Base-by-base conservation (phyloP, 1,140 invertebrate species). In the Cydia fagiglandana region DNA sequence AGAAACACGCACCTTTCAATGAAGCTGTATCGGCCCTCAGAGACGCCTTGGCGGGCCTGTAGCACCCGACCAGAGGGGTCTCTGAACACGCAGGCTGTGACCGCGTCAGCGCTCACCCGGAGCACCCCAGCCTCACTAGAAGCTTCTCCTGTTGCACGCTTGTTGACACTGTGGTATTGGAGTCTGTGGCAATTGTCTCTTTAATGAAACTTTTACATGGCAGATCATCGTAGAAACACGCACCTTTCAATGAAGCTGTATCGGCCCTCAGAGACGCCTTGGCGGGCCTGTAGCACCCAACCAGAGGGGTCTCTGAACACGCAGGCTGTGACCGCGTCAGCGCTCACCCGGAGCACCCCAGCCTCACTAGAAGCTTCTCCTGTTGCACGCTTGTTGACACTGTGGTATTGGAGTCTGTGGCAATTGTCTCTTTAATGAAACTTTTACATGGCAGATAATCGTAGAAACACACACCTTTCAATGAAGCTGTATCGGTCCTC, bases 401-500 rank as follows among this genome's bases (percentile, higher is more conserved):
- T n/a, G n/a, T 5, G 24, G 24, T 7, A n/a, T n/a, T n/a, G n/a
- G n/a, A n/a, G n/a, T n/a, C n/a, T n/a, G n/a, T n/a, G n/a, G n/a
- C n/a, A n/a, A n/a, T 47, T 4, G 10, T 13, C 45, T 47, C 5
- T 38, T 38, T 0, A 38, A 47, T 47, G 45, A 47, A 47, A 13
- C 13, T 3, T 47, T 47, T 47, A 1, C 50, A 15, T 6, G 13
- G 0, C n/a, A 53, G 15, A 5, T 17, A 0, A 47, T 53, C 50
- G 4, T 53, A n/a, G 6, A 53, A 41, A 66, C n/a, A 3, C 9
- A 12, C 12, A 70, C 66, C 66, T 70, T 70, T 45, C 41, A 12
- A 70, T 45, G 64, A 64, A 73, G 41, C 20, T 66, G 47, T 76
- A 76, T 12, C 66, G 64, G 15, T 64, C 64, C 38, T 76, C 75